A percentile compares a stretch with the other conserved stretches of the same genome.
Evolutionary conservation across 2,888 invertebrate species (phyloP).

Genomic region (Sinelater perroti): DNA sequence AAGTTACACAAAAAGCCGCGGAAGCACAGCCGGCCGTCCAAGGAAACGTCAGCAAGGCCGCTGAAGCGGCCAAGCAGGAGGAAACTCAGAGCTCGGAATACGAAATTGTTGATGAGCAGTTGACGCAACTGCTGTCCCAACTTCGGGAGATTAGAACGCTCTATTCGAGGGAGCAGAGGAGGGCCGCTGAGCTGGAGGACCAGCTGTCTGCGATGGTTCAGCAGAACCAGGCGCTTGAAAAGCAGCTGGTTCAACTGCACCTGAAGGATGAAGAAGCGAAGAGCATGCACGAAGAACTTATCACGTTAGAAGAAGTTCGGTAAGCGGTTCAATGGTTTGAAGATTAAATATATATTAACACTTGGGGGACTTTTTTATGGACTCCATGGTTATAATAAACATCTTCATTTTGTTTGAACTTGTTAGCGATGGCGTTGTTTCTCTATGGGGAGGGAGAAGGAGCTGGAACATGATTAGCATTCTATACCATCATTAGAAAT

Average conservation of each 20-base stretch:
- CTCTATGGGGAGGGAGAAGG: no score
- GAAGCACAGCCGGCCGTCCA: no score
- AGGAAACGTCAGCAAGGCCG: no score
- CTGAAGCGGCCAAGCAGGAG: conserved; percentile 41
- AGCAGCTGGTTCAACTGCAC: conserved; percentile 71
- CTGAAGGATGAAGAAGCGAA: conserved; percentile 79
- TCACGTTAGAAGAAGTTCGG: conserved; percentile 86
- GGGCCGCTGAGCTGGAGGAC: conserved; percentile 79
- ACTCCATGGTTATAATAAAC: no score
- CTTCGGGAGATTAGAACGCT: conserved; percentile 75
- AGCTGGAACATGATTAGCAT: no score
- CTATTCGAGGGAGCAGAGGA: conserved; percentile 75
- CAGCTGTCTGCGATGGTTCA: conserved; percentile 75
- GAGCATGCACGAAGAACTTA: conserved; percentile 84
- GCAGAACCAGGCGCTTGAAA: conserved; percentile 76
- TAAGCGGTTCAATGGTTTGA: no score
- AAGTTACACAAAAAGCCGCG: not conserved
- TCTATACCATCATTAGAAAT: no score
- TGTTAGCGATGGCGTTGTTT: no score
- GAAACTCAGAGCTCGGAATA: conserved; percentile 45
- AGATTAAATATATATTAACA: no score
- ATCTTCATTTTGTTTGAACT: no score
- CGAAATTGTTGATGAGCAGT: conserved; percentile 55
- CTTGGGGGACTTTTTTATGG: no score
- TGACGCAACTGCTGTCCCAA: conserved; percentile 70